Evolutionary conservation across 2,113 vertebrate species (phyloP).

Genomic region (Gavia stellata): DNA sequence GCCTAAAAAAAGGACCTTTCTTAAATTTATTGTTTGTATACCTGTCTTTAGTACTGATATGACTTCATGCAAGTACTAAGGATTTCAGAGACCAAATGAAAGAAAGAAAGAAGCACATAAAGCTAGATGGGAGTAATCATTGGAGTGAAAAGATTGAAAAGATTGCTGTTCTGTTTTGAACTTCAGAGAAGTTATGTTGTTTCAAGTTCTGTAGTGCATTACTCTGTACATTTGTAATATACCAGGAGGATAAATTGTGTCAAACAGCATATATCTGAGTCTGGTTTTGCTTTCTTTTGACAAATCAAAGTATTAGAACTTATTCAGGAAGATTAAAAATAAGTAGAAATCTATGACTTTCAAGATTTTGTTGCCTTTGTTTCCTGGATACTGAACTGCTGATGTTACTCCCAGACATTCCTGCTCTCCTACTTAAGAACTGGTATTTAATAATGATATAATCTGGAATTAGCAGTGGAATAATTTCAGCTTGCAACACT

Average conservation of each 20-base stretch:
- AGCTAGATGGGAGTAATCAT: background rate
- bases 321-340: background rate
- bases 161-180: background rate
- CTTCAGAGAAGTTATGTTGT: background rate
- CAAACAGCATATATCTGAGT: background rate
- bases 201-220: background rate
- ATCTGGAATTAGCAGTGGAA: constrained; percentile 4
- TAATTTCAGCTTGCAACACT: background rate
- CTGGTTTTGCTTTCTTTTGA: background rate
- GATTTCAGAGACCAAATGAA: background rate
- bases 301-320: background rate
- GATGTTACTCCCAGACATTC: background rate
- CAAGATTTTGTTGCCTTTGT: background rate
- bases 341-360: background rate
- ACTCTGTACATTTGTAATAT: background rate
- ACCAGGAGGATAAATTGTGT: background rate
- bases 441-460: background rate
- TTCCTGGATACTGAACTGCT: background rate
- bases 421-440: background rate
- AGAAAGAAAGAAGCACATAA: background rate
- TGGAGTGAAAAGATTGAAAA: background rate
- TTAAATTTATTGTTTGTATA: background rate
- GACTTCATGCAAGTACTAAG: background rate
- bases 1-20: background rate
- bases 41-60: background rate